Conservation (phyloP, 2,888 invertebrate species). For the Lucinisca nassula region DNA sequence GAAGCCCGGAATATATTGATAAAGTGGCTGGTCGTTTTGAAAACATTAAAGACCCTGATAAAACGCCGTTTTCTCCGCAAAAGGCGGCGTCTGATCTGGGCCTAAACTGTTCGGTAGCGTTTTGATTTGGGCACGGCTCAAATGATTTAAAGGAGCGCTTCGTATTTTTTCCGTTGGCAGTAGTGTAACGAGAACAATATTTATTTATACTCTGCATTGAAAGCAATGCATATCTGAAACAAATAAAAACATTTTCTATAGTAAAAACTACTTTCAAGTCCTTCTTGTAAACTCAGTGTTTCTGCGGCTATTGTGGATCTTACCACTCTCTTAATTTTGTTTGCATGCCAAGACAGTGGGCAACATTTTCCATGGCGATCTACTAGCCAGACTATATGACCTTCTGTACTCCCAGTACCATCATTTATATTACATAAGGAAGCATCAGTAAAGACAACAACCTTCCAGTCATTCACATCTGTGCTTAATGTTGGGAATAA, state of each 20-base stretch:
- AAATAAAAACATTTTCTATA: constrained; percentile 9
- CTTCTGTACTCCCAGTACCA: constrained; percentile 52
- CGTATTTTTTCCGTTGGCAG: too few species aligned
- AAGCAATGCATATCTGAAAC: too few species aligned
- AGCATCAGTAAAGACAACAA: constrained; percentile 45
- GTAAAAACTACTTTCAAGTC: constrained; percentile 17
- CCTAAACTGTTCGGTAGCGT: too few species aligned
- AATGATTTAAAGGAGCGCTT: too few species aligned
- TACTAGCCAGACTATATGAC: constrained; percentile 31
- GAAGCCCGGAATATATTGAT: too few species aligned
- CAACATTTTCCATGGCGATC: constrained; percentile 50
- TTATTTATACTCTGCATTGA: too few species aligned
- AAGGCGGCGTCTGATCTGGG: too few species aligned
- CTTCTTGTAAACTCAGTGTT: constrained; percentile 51
- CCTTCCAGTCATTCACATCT: neutral
- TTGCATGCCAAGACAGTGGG: constrained; percentile 58
- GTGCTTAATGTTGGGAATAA: constrained; percentile 30
- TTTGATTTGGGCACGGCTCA: too few species aligned
- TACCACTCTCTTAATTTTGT: constrained; percentile 64
- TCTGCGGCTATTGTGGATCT: constrained; percentile 60
- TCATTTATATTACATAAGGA: constrained; percentile 52
- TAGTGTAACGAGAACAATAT: too few species aligned
- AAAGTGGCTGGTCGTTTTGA: too few species aligned
- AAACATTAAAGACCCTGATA: too few species aligned
- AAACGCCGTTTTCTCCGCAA: too few species aligned